phyloP scores from a whole-genome alignment of 2,888 invertebrate species.

The Rotaria macrura region DNA sequence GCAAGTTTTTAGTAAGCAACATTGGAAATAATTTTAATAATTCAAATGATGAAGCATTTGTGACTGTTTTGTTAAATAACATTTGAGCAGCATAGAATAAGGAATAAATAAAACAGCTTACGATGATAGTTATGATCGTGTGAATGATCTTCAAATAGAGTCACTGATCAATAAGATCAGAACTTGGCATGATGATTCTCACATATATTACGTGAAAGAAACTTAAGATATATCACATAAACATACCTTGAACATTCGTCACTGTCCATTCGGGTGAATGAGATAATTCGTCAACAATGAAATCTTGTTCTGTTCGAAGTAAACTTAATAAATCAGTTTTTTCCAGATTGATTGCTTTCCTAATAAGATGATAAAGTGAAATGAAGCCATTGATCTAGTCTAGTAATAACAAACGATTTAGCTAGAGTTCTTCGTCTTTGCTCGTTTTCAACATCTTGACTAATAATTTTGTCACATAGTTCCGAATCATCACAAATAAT shows the following conservation, averaged over 20 bases:
- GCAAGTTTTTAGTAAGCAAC: not conserved
- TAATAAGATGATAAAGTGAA: not conserved
- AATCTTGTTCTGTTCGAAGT: not conserved
- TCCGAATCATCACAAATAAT: constrained; percentile 11
- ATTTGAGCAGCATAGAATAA: not conserved
- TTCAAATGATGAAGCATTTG: not conserved
- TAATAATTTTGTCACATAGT: constrained; percentile 11
- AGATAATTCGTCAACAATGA: not conserved
- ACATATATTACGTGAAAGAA: not conserved
- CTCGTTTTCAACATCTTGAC: not conserved
- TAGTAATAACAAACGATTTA: not conserved
- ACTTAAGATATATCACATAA: not conserved
- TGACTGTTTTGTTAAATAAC: not conserved
- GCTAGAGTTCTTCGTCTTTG: not conserved
- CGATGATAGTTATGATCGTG: not conserved
- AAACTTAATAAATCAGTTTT: not conserved
- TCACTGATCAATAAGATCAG: not conserved
- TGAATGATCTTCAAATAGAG: not conserved
- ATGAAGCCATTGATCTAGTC: not conserved
- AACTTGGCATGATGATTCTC: not conserved
- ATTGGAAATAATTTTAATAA: not conserved
- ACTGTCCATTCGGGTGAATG: constrained; percentile 16
- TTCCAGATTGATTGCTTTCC: not conserved
- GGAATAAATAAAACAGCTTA: not conserved
- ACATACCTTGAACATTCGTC: not conserved